Base-by-base conservation (phyloP, 2,797 vertebrate genomes). In the Pteropus rufus region DNA sequence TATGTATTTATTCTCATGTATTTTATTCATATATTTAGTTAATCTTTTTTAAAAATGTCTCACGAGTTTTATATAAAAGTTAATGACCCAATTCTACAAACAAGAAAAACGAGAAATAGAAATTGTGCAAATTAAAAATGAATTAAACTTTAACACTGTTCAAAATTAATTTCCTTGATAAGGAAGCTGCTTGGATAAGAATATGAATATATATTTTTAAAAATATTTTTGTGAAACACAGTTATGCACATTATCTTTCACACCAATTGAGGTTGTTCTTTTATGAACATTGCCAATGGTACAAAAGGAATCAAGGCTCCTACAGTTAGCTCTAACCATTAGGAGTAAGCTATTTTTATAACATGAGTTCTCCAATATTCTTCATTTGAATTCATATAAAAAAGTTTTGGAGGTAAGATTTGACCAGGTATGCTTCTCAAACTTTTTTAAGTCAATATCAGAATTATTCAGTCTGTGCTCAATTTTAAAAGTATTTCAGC, bases 101-200 rank as follows among this genome's bases (percentile, higher is more conserved):
- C 11, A 95, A 65, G 16, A 36, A 75, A 44, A 60, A 46, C 44
- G 69, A 69, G 21, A 95, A 94, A 88, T 82, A 31, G 73, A 96
- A 94, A 31, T 85, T 82, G 5, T 34, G 1, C 4, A 96, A 96
- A 93, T 93, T 85, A 93, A 87, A 93, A 92, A 58, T 92, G 91
- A 91, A 93, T 31, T n/a, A 87, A 91, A 81, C 31, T n/a, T 76
- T 92, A 72, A 54, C 39, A 89, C 52, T 80, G 41, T 85, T 91
- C 41, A 91, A 94, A 91, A 93, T 93, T 70, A 82, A 82, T 94
- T 96, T 94, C 24, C 23, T 58, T 89, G 34, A 26, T 39, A 84
- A 75, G 23, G 36, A 44, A 70, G 15, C 31, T 46, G 0, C 39
- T 80, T 93, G 19, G 76, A 52, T 86, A 34, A 26, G 16, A 62